Conservation (phyloP, 2,113 vertebrate genomes). For the Ifrita kowaldi region DNA sequence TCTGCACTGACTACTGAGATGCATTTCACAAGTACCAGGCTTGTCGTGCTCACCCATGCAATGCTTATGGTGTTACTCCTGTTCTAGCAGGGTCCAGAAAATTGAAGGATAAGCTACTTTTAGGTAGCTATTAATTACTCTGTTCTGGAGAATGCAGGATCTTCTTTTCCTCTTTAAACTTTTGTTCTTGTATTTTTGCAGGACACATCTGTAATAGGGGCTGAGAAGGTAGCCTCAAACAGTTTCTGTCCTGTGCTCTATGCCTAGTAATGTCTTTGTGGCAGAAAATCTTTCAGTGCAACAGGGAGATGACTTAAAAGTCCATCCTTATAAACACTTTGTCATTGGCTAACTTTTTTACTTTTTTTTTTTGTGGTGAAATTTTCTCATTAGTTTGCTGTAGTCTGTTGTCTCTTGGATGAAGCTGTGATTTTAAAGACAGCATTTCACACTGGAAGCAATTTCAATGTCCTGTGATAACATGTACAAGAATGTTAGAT, state of each 20-base stretch:
- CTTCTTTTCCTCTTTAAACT: background rate
- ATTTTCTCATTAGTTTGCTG: background rate
- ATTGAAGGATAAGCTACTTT: background rate
- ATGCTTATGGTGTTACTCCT: background rate
- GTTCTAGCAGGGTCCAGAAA: background rate
- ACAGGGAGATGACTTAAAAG: background rate
- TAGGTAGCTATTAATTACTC: background rate
- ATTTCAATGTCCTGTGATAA: slow-evolving; percentile 2
- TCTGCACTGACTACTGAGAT: background rate
- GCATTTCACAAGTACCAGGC: background rate
- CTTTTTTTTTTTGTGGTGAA: background rate
- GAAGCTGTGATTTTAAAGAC: background rate
- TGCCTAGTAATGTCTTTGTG: background rate
- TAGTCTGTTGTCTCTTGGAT: background rate
- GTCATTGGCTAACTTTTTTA: background rate
- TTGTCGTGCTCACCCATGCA: background rate
- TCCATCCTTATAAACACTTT: background rate
- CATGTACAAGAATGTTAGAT: slow-evolving; percentile 18
- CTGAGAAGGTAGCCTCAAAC: background rate
- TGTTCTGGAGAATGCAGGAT: background rate
- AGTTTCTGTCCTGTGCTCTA: background rate
- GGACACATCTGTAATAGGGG: background rate
- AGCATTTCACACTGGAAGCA: background rate
- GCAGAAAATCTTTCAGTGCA: background rate
- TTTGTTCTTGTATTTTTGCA: background rate